These are phyloP conservation scores for Cinara cedri DNA, from an alignment of 2,888 invertebrate species.

Conservation along the genomic window DNA sequence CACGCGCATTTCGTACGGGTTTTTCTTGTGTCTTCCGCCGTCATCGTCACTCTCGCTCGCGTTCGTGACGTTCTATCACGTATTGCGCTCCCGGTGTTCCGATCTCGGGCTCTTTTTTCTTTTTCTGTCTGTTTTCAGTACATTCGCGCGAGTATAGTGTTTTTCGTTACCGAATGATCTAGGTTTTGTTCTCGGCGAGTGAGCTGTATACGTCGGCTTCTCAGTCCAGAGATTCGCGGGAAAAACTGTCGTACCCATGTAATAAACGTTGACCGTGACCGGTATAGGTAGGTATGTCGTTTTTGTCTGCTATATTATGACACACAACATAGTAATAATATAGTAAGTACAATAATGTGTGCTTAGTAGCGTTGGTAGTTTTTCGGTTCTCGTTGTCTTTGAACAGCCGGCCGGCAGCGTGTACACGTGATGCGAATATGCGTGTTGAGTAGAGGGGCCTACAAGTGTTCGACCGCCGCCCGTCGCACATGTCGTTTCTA, in stretches of 20 bases:
- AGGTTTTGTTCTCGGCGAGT: background rate
- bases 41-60: background rate
- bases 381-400: background rate
- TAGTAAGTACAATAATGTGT: background rate
- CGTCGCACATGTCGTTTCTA: constrained; percentile 10
- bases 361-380: too few relatives aligned
- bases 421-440: constrained; percentile 25
- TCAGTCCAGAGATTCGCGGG: background rate
- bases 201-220: background rate
- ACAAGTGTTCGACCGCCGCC: constrained; percentile 32
- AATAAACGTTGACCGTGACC: background rate
- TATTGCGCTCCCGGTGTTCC: background rate
- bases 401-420: background rate
- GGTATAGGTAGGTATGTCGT: background rate
- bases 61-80: background rate
- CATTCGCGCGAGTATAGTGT: background rate
- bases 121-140: too few relatives aligned
- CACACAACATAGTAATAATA: background rate
- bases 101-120: too few relatives aligned
- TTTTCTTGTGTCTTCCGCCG: constrained; percentile 7
- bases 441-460: background rate
- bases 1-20: background rate
- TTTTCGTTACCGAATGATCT: too few relatives aligned
- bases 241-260: background rate
- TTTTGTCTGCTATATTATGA: background rate